Percentiles rank a stretch among this genome's conserved stretches.
Conservation (phyloP, 2,797 vertebrate genomes). For the Pangasius djambal region DNA sequence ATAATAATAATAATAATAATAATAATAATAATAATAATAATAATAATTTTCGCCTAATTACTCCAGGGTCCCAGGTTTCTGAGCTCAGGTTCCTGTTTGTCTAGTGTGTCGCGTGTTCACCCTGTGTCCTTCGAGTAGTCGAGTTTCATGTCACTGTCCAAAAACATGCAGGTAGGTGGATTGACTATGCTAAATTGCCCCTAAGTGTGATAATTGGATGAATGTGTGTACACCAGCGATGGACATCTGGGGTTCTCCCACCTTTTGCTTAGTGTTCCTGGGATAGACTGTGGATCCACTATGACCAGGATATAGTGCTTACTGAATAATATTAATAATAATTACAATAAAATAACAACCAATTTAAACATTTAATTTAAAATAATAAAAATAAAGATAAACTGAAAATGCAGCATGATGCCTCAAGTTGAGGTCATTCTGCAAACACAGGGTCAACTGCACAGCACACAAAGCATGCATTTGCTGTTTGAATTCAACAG, state of each 20-base stretch:
- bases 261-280: background rate
- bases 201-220: background rate
- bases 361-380: background rate
- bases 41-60: background rate
- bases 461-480: background rate
- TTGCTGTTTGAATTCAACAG: conserved; percentile 72
- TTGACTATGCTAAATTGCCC: background rate
- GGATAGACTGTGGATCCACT: background rate
- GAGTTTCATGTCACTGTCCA: background rate
- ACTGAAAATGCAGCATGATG: no score
- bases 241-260: background rate
- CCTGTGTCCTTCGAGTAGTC: background rate
- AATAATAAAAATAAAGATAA: background rate
- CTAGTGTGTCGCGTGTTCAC: background rate
- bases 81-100: background rate
- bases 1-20: background rate
- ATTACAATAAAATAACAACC: background rate
- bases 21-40: background rate
- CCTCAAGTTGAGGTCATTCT: background rate
- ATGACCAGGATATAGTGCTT: background rate
- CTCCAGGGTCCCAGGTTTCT: background rate
- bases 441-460: background rate
- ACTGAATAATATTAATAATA: background rate
- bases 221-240: background rate
- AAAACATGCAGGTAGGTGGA: background rate